Conservation (phyloP, 2,797 vertebrate species). For the Chelonia mydas region DNA sequence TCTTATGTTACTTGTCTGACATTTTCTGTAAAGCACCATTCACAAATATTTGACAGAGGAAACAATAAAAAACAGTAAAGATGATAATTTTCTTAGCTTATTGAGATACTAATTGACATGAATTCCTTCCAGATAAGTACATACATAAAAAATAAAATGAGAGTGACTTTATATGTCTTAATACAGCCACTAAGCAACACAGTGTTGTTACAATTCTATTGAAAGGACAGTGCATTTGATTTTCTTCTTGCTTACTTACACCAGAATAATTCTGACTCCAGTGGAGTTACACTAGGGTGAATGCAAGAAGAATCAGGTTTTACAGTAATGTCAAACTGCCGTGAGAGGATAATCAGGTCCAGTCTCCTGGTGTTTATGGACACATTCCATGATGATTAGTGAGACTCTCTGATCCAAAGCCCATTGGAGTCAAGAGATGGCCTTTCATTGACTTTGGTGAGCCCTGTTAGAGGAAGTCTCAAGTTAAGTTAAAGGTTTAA, state of each 20-base stretch:
- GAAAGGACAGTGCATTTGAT: accelerated
- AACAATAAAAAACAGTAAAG: not conserved
- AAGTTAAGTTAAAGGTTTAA: not conserved
- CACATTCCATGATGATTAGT: not conserved
- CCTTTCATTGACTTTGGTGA: not conserved
- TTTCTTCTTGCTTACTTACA: not conserved
- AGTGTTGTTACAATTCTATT: not conserved
- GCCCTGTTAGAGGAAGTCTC: not conserved
- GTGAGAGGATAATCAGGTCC: not conserved
- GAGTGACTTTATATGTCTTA: accelerated
- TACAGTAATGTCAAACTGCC: not conserved
- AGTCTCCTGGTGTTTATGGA: not conserved
- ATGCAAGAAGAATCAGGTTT: not conserved
- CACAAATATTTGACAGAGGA: not conserved
- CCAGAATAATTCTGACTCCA: not conserved
- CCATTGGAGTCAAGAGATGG: not conserved
- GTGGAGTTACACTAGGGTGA: not conserved
- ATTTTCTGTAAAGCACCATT: not conserved
- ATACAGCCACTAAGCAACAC: not conserved
- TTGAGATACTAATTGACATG: not conserved
- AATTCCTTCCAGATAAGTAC: not conserved
- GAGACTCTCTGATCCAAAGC: not conserved
- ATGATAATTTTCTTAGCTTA: not conserved
- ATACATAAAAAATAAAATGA: not conserved
- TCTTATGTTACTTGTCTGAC: not conserved